Conservation (phyloP, 2,888 invertebrate genomes). For the Xanthorhoe designata region DNA sequence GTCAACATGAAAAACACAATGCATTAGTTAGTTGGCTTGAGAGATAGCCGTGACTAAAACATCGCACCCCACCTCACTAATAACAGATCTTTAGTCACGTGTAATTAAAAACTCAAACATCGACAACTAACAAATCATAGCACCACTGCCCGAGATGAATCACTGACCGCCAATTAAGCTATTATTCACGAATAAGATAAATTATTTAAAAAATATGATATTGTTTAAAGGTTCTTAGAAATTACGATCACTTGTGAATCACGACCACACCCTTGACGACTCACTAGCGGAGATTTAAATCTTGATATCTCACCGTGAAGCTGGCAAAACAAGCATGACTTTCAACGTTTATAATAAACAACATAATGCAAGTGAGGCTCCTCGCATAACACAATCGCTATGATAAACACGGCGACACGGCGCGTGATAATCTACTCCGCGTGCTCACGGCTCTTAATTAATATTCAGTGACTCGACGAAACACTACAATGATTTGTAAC, state of each 20-base stretch:
- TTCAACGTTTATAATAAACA: constrained; percentile 63
- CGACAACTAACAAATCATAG: constrained; percentile 79
- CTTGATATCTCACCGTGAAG: constrained; percentile 70
- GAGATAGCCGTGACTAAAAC: constrained; percentile 72
- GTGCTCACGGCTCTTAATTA: constrained; percentile 72
- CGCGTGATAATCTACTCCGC: constrained; percentile 51
- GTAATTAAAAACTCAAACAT: constrained; percentile 83
- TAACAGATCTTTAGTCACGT: constrained; percentile 78
- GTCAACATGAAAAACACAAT: constrained; percentile 51
- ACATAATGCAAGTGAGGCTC: constrained; percentile 60
- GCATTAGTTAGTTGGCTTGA: constrained; percentile 58
- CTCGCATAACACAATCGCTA: constrained; percentile 67
- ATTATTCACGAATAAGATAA: constrained; percentile 67
- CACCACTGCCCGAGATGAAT: constrained; percentile 65
- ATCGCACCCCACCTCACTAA: constrained; percentile 73
- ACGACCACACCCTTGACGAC: constrained; percentile 74
- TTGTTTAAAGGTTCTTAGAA: constrained; percentile 73
- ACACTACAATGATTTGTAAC: constrained; percentile 54
- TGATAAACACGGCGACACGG: constrained; percentile 64
- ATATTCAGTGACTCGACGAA: constrained; percentile 76
- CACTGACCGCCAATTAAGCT: constrained; percentile 76
- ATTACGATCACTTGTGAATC: constrained; percentile 69
- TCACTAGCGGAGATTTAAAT: constrained; percentile 72
- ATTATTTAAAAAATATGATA: constrained; percentile 68
- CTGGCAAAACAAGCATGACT: constrained; percentile 71